Evolutionary conservation across 1,140 invertebrate genomes (phyloP).

Genomic region (Nautilus pompilius): DNA sequence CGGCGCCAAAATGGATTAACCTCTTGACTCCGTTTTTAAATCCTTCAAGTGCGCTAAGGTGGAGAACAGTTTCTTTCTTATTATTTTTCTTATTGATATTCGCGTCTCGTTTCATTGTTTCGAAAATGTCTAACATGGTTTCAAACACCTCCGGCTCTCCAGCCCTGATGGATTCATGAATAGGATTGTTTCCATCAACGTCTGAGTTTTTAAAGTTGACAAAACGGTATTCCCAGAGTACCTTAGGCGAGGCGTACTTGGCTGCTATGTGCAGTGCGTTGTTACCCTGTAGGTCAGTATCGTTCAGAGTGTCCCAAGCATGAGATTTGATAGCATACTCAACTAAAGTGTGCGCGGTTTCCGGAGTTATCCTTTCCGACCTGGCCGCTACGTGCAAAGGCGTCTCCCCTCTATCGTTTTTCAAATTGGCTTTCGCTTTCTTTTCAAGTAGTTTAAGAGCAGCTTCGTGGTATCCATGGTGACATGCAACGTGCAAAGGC

Average conservation of each 20-base stretch:
- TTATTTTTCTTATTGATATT: constrained; percentile 39
- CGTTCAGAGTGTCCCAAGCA: constrained; percentile 40
- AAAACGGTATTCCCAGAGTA: constrained; percentile 39
- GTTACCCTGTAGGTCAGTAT: constrained; percentile 34
- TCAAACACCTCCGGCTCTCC: constrained; percentile 34
- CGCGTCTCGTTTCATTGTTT: constrained; percentile 36
- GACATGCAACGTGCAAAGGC: constrained; percentile 51
- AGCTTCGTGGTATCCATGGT: constrained; percentile 35
- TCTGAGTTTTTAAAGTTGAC: constrained; percentile 34
- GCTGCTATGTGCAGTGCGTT: constrained; percentile 45
- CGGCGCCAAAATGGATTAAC: constrained; percentile 26
- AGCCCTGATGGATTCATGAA: constrained; percentile 24
- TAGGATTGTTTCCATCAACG: constrained; percentile 26
- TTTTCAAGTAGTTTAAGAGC: constrained; percentile 32
- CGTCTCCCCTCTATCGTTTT: constrained; percentile 38
- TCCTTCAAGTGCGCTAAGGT: constrained; percentile 32
- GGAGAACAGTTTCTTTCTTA: constrained; percentile 28
- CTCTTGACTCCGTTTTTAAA: constrained; percentile 18
- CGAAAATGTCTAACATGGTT: constrained; percentile 42
- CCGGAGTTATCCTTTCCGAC: constrained; percentile 25
- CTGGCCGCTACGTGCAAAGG: constrained; percentile 38
- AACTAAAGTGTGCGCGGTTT: constrained; percentile 29
- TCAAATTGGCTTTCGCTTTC: constrained; percentile 36
- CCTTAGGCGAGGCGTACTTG: constrained; percentile 35
- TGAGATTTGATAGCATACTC: constrained; percentile 42